phyloP scores from a whole-genome alignment of 2,888 invertebrate species.

The Scelioninae gen. 1 region DNA sequence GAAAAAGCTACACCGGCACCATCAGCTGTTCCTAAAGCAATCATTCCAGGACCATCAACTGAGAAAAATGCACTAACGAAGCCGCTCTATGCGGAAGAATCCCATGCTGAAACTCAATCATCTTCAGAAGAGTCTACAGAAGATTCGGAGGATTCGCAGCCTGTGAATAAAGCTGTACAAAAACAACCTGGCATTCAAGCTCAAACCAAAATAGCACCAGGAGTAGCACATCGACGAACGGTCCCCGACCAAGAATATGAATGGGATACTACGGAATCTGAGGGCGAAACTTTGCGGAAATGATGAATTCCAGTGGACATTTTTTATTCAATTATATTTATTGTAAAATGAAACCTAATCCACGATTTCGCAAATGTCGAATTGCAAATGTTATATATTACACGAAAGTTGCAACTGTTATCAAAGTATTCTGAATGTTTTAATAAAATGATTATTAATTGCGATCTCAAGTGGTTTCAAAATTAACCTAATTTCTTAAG shows the following conservation, averaged over 20 bases:
- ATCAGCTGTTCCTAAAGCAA: neutral
- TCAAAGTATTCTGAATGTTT: slow-evolving; percentile 38
- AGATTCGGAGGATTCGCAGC: slow-evolving; percentile 12
- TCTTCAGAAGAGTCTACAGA: slow-evolving; percentile 46
- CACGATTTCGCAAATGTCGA: neutral
- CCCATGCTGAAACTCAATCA: slow-evolving; percentile 41
- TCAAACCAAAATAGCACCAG: neutral
- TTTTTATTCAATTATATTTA: neutral
- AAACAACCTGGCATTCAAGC: neutral
- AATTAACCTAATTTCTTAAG: neutral
- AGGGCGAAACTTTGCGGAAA: slow-evolving; percentile 66
- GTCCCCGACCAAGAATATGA: slow-evolving; percentile 62
- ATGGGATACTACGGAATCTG: slow-evolving; percentile 78
- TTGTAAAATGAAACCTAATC: neutral
- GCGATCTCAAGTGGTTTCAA: neutral
- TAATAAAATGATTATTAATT: slow-evolving; percentile 50
- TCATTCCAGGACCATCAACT: neutral
- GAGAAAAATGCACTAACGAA: neutral
- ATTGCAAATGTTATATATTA: slow-evolving; percentile 32
- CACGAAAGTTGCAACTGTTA: slow-evolving; percentile 51
- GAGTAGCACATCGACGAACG: neutral
- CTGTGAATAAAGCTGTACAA: slow-evolving; percentile 4
- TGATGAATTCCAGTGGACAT: slow-evolving; percentile 12
- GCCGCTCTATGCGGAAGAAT: slow-evolving; percentile 19
- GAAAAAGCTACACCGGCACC: neutral